Evolutionary conservation across 2,888 invertebrate species (phyloP).

Genomic region (Subacronicta megacephala): DNA sequence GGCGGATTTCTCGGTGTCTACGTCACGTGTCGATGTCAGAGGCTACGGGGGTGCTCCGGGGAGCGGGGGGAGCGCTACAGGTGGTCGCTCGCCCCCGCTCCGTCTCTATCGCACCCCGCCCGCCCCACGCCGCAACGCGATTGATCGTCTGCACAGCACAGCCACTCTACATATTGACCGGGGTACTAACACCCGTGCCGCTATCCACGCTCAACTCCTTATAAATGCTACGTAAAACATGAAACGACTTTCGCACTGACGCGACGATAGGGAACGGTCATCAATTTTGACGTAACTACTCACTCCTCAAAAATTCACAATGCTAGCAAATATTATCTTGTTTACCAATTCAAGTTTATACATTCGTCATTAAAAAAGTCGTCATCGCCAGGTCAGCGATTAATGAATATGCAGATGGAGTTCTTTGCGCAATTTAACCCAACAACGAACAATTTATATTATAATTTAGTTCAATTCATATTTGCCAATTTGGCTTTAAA

Average conservation of each 20-base stretch:
- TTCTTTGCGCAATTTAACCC: constrained; percentile 80
- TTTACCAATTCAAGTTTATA: constrained; percentile 42
- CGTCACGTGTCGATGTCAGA: constrained; percentile 86
- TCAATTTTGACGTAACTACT: constrained; percentile 21
- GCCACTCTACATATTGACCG: constrained; percentile 89
- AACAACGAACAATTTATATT: constrained; percentile 80
- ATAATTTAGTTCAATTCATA: constrained; percentile 66
- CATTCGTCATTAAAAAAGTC: constrained; percentile 53
- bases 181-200: constrained; percentile 84
- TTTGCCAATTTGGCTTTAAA: constrained; percentile 30
- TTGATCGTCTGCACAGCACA: constrained; percentile 86
- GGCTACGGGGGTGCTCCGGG: constrained; percentile 53
- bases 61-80: constrained; percentile 75
- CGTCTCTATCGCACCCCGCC: constrained; percentile 46
- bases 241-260: constrained; percentile 53
- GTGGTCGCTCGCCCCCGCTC: constrained; percentile 74
- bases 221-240: constrained; percentile 75
- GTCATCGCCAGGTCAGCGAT: constrained; percentile 66
- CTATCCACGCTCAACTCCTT: constrained; percentile 78
- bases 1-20: constrained; percentile 87
- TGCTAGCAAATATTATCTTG: constrained; percentile 39
- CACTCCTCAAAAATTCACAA: constrained; percentile 15
- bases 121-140: constrained; percentile 77
- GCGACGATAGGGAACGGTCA: constrained; percentile 28
- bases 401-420: constrained; percentile 83